Evolutionary conservation across 2,797 vertebrate genomes (phyloP).

Genomic region (Protosalanx chinensis): DNA sequence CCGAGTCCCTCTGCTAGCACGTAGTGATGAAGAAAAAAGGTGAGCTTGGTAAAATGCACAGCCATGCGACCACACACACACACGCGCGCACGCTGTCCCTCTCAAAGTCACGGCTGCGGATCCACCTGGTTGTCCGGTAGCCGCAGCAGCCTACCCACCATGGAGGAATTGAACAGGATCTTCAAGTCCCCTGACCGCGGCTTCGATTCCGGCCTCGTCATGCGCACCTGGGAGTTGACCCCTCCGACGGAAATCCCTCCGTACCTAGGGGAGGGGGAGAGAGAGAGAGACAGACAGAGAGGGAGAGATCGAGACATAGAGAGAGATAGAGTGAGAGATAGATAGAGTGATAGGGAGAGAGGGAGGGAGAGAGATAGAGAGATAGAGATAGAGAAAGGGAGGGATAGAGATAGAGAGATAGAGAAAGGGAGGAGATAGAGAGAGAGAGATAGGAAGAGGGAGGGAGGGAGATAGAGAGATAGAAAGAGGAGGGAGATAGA

Average conservation of each 20-base stretch:
- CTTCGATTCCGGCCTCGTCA: conserved; percentile 61
- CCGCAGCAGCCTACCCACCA: conserved; percentile 60
- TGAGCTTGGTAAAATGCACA: too few relatives aligned
- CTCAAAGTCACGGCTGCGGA: background rate
- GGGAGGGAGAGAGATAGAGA: too few relatives aligned
- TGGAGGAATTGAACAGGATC: conserved; percentile 49
- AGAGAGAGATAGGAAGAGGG: too few relatives aligned
- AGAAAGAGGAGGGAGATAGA: too few relatives aligned
- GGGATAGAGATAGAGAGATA: too few relatives aligned
- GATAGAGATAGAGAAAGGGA: too few relatives aligned
- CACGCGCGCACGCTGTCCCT: background rate
- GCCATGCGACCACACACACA: too few relatives aligned
- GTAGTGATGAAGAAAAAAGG: too few relatives aligned
- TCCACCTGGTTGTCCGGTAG: background rate
- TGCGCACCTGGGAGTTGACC: conserved; percentile 70
- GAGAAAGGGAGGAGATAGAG: too few relatives aligned
- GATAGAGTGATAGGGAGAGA: background rate
- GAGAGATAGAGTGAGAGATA: background rate
- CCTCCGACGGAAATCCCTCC: conserved; percentile 76
- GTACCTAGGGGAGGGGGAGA: conserved; percentile 52
- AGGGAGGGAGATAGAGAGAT: too few relatives aligned
- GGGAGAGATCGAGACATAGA: background rate
- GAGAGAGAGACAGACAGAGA: background rate
- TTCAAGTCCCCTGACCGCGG: conserved; percentile 54
- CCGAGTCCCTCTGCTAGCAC: background rate